These are phyloP conservation scores for Oceanodroma leucorhoa DNA, from an alignment of 2,797 vertebrate species.

Conservation along the genomic window DNA sequence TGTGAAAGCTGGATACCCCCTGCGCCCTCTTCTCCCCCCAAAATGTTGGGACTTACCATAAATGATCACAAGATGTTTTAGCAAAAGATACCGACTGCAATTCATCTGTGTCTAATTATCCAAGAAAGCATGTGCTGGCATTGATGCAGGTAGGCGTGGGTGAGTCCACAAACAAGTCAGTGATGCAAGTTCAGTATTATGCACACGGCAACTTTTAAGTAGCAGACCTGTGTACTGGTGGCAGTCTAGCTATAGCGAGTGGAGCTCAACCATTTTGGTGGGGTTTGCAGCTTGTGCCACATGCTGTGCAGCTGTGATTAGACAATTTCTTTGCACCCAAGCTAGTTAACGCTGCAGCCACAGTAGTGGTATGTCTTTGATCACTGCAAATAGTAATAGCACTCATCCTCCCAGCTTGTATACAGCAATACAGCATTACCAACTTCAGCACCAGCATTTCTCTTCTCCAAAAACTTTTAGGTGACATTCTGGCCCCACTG, in stretches of 20 bases:
- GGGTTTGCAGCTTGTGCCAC: neutral
- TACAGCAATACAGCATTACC: neutral
- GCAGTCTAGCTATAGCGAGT: accelerated
- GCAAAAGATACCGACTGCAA: neutral
- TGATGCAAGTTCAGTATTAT: accelerated
- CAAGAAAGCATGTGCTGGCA: neutral
- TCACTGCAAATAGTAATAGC: neutral
- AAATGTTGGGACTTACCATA: neutral
- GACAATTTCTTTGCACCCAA: neutral
- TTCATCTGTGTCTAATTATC: neutral
- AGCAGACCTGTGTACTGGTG: accelerated
- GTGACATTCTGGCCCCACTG: neutral
- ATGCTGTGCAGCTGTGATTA: accelerated
- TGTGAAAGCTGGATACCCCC: neutral
- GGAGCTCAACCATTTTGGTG: accelerated
- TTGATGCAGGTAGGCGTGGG: too few relatives aligned
- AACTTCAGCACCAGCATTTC: neutral
- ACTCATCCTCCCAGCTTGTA: neutral
- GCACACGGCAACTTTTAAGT: neutral
- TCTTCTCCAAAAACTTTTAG: neutral
- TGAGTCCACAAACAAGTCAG: neutral
- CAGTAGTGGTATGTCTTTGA: neutral
- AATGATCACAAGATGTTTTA: neutral
- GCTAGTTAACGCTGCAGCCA: neutral
- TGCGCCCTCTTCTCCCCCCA: neutral